phyloP scores from a whole-genome alignment of 2,888 invertebrate genomes.

The Apamea sordens region DNA sequence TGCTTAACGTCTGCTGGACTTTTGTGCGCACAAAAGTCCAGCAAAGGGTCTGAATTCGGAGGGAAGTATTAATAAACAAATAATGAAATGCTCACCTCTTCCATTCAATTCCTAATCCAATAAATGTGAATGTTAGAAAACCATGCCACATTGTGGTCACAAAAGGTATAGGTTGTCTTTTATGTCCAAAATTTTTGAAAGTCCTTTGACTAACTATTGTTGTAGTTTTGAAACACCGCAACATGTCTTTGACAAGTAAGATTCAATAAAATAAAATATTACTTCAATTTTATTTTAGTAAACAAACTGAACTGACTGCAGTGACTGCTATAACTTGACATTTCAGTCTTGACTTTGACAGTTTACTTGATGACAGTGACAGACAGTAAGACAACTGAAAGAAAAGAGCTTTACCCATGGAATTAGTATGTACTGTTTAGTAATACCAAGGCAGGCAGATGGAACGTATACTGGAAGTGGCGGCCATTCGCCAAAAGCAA shows the following conservation, averaged over 20 bases:
- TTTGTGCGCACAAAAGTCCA: background rate
- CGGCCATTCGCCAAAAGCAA: no score
- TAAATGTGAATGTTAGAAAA: slow-evolving; percentile 83
- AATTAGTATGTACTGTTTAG: no score
- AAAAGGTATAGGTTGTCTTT: slow-evolving; percentile 78
- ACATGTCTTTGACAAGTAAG: slow-evolving; percentile 32
- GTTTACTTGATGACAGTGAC: background rate
- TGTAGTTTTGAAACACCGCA: slow-evolving; percentile 48
- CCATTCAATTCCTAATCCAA: slow-evolving; percentile 83
- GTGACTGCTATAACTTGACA: background rate
- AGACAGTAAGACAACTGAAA: background rate
- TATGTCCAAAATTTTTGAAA: slow-evolving; percentile 87
- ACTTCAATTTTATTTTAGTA: background rate
- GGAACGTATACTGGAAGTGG: no score
- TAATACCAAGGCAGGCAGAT: no score
- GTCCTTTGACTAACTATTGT: slow-evolving; percentile 66
- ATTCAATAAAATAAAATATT: background rate
- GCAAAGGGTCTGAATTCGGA: no score
- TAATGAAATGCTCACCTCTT: slow-evolving; percentile 74
- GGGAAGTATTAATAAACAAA: background rate
- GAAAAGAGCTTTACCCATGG: no score
- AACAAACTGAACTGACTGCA: slow-evolving; percentile 14
- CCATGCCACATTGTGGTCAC: slow-evolving; percentile 85
- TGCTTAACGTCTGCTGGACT: no score
- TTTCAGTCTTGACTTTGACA: background rate